phyloP scores from a whole-genome alignment of 2,113 vertebrate species.

The Pluvialis apricaria region DNA sequence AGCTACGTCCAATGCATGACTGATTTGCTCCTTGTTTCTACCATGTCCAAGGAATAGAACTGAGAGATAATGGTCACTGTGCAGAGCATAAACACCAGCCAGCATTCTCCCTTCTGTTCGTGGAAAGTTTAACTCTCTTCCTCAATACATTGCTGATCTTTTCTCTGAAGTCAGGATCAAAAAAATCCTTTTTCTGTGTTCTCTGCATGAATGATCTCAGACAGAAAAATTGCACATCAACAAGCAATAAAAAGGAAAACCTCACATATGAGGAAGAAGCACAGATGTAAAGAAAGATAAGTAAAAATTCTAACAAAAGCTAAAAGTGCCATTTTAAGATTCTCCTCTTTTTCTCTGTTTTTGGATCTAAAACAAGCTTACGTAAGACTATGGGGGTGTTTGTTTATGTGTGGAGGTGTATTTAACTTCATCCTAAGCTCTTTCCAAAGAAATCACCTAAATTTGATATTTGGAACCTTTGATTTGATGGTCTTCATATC shows the following conservation, averaged over 20 bases:
- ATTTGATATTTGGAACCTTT: slow-evolving; percentile 15
- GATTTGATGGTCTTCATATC: background rate
- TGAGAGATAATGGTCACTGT: background rate
- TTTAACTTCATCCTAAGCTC: background rate
- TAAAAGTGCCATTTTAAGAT: background rate
- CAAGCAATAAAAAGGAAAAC: background rate
- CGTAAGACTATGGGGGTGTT: background rate
- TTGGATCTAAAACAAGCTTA: background rate
- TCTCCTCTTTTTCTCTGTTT: background rate
- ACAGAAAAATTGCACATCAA: background rate
- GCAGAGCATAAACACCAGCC: background rate
- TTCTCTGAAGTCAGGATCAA: slow-evolving; percentile 30
- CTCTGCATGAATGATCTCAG: background rate
- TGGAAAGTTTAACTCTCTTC: background rate
- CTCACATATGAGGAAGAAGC: background rate
- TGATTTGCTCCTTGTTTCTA: background rate
- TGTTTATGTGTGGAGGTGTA: slow-evolving; percentile 25
- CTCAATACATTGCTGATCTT: background rate
- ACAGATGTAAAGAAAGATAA: background rate
- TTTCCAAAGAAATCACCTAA: slow-evolving; percentile 3
- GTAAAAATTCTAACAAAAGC: background rate
- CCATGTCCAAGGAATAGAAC: background rate
- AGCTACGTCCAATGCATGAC: background rate
- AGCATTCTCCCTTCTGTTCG: background rate
- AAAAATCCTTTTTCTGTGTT: background rate